Percentiles rank a stretch among this genome's conserved stretches.
Conservation (phyloP, 2,113 vertebrate species). For the Hippoglossus stenolepis region DNA sequence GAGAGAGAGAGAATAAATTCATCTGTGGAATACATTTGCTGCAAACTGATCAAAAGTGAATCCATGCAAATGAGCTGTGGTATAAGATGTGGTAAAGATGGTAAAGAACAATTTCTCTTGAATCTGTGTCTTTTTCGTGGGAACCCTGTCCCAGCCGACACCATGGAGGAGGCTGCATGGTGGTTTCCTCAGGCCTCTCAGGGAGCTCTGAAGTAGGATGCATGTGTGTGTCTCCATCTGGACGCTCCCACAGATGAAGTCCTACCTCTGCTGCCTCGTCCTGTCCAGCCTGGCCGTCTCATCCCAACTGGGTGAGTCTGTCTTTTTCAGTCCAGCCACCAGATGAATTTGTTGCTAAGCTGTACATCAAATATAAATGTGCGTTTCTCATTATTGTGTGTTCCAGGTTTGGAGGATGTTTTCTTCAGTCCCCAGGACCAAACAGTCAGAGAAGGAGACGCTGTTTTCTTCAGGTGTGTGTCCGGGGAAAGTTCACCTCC, state of each 20-base stretch:
- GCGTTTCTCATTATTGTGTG: not conserved
- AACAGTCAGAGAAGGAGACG: conserved; percentile 68
- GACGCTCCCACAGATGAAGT: conserved; percentile 68
- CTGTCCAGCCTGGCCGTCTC: conserved; percentile 61
- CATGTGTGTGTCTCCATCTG: conserved; percentile 41
- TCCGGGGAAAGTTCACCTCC: conserved; percentile 82
- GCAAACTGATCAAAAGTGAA: conserved; percentile 36
- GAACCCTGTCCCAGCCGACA: conserved; percentile 25
- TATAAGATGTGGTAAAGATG: too few species aligned
- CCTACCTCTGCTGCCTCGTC: conserved; percentile 63
- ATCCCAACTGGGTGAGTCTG: conserved; percentile 74
- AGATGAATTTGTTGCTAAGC: too few species aligned
- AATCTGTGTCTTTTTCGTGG: not conserved
- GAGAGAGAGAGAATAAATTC: conserved; percentile 25
- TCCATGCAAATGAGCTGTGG: not conserved
- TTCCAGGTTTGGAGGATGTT: conserved; percentile 80
- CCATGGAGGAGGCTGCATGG: conserved; percentile 67
- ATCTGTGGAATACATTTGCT: conserved; percentile 56
- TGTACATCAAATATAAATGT: not conserved
- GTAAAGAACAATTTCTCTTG: not conserved
- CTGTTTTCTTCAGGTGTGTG: conserved; percentile 81
- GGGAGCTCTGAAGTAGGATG: conserved; percentile 71
- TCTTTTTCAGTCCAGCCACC: not conserved
- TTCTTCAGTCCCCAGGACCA: conserved; percentile 81
- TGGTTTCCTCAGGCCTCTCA: conserved; percentile 27